These are phyloP conservation scores for Cheilosia urbana DNA, from an alignment of 2,888 invertebrate genomes.

Conservation along the genomic window DNA sequence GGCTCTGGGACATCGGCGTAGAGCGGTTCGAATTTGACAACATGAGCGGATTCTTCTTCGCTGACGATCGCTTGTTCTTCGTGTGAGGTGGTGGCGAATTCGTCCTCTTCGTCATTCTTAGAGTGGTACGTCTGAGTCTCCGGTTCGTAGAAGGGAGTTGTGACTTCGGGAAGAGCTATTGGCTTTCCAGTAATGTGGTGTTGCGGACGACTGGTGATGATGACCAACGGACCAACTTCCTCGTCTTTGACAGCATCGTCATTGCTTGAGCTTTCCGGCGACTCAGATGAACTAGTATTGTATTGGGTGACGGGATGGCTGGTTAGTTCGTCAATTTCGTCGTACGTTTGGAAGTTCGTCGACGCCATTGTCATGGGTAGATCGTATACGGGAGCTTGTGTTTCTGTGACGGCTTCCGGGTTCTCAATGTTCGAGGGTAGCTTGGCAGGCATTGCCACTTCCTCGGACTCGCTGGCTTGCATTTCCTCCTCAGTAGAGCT, in stretches of 20 bases:
- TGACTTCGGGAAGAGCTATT: constrained; percentile 14
- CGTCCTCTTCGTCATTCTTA: constrained; percentile 74
- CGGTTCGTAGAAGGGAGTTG: constrained; percentile 57
- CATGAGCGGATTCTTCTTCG: constrained; percentile 67
- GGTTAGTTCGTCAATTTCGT: constrained; percentile 67
- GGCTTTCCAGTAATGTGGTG: constrained; percentile 72
- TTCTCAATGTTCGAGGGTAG: constrained; percentile 17
- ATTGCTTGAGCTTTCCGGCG: constrained; percentile 65
- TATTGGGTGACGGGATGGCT: constrained; percentile 39
- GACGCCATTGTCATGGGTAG: constrained; percentile 45
- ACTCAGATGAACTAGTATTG: constrained; percentile 48
- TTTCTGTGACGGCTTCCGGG: constrained; percentile 4
- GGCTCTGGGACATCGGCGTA: constrained; percentile 80
- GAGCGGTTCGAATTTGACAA: constrained; percentile 79
- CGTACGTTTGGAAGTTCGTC: constrained; percentile 73
- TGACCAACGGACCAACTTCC: constrained; percentile 76
- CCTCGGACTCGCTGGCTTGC: constrained; percentile 62
- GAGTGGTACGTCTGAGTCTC: constrained; percentile 77
- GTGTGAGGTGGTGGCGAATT: constrained; percentile 35
- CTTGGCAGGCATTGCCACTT: constrained; percentile 50
- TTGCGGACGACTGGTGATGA: constrained; percentile 78
- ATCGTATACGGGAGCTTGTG: constrained; percentile 36
- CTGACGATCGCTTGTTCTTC: constrained; percentile 11
- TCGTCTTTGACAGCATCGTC: constrained; percentile 59
- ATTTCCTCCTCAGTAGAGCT: constrained; percentile 64